These are phyloP conservation scores for Turritopsis dohrnii DNA, from an alignment of 30 jellyfish, hydroid and myxozoan species.

Conservation along the genomic window DNA sequence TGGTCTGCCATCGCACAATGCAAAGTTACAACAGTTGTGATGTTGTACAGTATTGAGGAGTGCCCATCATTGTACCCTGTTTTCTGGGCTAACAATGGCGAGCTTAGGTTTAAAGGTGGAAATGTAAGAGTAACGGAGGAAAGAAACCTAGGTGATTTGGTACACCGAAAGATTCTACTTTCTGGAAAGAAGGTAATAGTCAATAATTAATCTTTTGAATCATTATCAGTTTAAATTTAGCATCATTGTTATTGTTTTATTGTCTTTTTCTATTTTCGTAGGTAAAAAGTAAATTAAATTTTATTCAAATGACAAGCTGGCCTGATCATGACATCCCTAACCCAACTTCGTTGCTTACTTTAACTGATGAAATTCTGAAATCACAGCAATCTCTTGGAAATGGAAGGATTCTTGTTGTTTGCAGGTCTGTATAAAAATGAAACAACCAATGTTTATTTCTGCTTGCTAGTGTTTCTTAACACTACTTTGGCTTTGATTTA, in stretches of 20 bases:
- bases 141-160: not conserved
- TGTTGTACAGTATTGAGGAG: not conserved
- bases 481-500: not conserved
- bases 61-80: conserved; percentile 7
- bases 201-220: too few relatives aligned
- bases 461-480: not conserved
- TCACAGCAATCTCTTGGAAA: not conserved
- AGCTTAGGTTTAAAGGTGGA: not conserved
- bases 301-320: not conserved
- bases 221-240: too few relatives aligned
- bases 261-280: not conserved
- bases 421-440: not conserved
- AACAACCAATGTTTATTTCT: not conserved
- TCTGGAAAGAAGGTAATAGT: not conserved
- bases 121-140: not conserved
- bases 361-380: not conserved
- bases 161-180: not conserved
- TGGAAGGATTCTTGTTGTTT: not conserved
- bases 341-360: not conserved
- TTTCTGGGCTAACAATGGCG: conserved; percentile 66
- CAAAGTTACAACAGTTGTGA: conserved; percentile 25
- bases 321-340: not conserved
- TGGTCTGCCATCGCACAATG: conserved; percentile 1
- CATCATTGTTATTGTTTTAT: too few relatives aligned
- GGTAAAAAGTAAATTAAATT: not conserved